These are phyloP conservation scores for Dicranocentrus wangi DNA, from an alignment of 2,888 invertebrate species.

Conservation along the genomic window DNA sequence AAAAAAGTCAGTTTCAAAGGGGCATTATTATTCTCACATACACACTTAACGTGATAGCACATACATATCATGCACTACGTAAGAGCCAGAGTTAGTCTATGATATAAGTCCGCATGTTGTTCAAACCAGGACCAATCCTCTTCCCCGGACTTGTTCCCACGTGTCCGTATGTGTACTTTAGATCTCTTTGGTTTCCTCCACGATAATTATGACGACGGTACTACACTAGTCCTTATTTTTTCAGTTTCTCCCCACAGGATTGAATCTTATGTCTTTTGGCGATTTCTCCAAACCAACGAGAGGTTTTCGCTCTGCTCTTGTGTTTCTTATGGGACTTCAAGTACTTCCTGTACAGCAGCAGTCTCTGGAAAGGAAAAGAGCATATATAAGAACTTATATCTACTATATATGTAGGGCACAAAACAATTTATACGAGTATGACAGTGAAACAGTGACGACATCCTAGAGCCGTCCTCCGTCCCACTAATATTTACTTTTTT, in stretches of 20 bases:
- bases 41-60: slow-evolving; percentile 22
- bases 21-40: slow-evolving; percentile 52
- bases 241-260: neutral
- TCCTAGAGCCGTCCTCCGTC: neutral
- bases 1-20: slow-evolving; percentile 59
- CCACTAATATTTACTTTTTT: slow-evolving; percentile 43
- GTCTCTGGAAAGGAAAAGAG: neutral
- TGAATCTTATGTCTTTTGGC: no score
- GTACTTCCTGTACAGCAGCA: neutral
- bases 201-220: slow-evolving; percentile 50
- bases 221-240: neutral
- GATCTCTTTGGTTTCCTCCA: slow-evolving; percentile 10
- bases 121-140: no score
- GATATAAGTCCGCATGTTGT: slow-evolving; percentile 29
- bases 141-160: slow-evolving; percentile 33
- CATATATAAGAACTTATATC: neutral
- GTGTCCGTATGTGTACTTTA: slow-evolving; percentile 18
- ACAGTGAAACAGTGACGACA: slow-evolving; percentile 46
- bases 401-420: neutral
- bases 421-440: slow-evolving; percentile 1
- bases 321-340: neutral
- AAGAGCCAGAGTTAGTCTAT: neutral
- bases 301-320: no score
- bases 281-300: no score
- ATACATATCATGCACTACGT: slow-evolving; percentile 11